Base-by-base conservation (phyloP, 2,113 vertebrate species). In the Gopherus evgoodei region DNA sequence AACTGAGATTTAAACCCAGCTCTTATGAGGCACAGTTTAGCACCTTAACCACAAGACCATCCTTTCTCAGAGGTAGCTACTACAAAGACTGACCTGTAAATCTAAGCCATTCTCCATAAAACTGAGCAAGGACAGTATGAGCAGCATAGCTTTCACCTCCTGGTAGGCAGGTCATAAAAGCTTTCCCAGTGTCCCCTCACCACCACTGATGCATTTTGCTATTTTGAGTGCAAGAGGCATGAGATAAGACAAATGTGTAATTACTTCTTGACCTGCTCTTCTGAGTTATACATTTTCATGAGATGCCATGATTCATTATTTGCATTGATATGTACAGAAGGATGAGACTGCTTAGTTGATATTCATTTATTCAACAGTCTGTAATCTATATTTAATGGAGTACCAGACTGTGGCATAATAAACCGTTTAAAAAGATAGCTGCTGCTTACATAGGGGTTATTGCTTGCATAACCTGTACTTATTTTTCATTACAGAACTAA, bases 311-410 rank as follows among this genome's bases (percentile, higher is more conserved):
- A 98, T 98, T 98, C 98, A 98, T 98, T 98, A 98, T 98, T 98
- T 98, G 97, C 97, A 97, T 97, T 98, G 97, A 98, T 98, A 97
- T 97, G 97, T 97, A 97, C 96, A 97, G 97, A 98, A 97, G 96
- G 96, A 97, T 97, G 96, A 96, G 95, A 87, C 97, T 10, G 96
- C 97, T 97, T 98, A 93, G 93, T 98, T 98, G 97, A 96, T 98
- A 98, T 98, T 98, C 98, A 98, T 98, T 98, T 98, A 98, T 98
- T 98, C 98, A 98, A 97, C 96, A 97, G 96, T 96, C 97, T 98
- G 98, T 98, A 98, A 98, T 98, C 98, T 98, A 98, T 98, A 98
- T 98, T 98, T 98, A 98, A 98, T 98, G 97, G 98, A 98, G 97
- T 98, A 98, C 97, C 98, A 98, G 98, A 97, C 98, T 98, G 98